Conservation (phyloP, 2,113 vertebrate genomes). For the Trogon melanurus region DNA sequence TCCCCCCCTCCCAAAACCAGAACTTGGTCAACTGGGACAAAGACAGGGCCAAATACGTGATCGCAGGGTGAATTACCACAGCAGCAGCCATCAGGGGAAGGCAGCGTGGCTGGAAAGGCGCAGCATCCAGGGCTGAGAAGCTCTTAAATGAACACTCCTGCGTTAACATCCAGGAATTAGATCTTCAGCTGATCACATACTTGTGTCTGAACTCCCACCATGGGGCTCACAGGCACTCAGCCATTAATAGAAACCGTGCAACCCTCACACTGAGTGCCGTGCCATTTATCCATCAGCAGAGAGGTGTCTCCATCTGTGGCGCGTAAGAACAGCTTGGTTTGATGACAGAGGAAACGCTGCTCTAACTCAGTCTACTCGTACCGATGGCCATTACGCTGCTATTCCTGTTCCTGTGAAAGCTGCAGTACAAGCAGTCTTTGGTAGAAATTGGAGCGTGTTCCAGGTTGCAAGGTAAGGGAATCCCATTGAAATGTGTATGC, state of each 20-base stretch:
- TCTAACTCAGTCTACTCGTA: neutral
- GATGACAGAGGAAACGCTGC: neutral
- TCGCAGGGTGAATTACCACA: neutral
- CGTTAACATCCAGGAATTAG: neutral
- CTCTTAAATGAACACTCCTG: neutral
- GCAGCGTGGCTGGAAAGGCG: neutral
- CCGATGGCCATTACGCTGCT: neutral
- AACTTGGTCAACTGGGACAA: neutral
- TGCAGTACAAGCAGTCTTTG: neutral
- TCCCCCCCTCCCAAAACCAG: neutral
- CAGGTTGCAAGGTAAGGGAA: neutral
- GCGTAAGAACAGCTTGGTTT: conserved; percentile 23
- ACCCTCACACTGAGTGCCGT: neutral
- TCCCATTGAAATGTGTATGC: neutral
- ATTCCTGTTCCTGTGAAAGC: neutral
- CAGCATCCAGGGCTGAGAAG: neutral
- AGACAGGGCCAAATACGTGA: neutral
- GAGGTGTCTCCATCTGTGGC: conserved; percentile 38
- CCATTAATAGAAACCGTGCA: neutral
- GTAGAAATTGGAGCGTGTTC: neutral
- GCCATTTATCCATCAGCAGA: neutral
- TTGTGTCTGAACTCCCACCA: neutral
- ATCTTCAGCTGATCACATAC: neutral
- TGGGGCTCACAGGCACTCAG: neutral
- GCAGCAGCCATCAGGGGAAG: neutral